phyloP scores from a whole-genome alignment of 2,113 vertebrate genomes.

The Agelaius phoeniceus region DNA sequence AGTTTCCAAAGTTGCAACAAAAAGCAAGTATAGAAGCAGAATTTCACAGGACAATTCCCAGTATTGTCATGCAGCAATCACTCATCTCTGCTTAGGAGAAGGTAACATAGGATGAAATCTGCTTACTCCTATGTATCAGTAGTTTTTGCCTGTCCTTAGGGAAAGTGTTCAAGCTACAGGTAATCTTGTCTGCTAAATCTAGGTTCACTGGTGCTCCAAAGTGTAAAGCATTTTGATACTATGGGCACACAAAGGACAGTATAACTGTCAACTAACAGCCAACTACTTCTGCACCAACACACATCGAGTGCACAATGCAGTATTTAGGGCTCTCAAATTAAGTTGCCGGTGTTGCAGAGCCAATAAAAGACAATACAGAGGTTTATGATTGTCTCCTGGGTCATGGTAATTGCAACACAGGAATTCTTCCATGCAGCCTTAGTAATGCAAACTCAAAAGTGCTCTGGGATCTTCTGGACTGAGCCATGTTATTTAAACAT shows the following conservation, averaged over 20 bases:
- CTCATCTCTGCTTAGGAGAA: background rate
- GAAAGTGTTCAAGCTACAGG: background rate
- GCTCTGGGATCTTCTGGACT: background rate
- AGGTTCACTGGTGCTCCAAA: background rate
- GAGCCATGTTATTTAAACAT: background rate
- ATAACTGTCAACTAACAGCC: no score
- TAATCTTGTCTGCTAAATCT: background rate
- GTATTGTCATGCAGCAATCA: background rate
- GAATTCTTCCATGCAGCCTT: background rate
- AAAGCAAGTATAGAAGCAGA: background rate
- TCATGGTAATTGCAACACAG: background rate
- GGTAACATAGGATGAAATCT: background rate
- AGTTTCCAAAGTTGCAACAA: background rate
- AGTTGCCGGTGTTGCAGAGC: background rate
- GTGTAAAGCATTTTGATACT: background rate
- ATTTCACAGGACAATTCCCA: background rate
- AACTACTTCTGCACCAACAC: background rate
- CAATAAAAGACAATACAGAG: background rate
- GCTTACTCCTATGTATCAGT: background rate
- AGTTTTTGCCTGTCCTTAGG: background rate
- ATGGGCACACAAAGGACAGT: background rate
- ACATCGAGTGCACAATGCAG: rapidly evolving
- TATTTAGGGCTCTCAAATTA: background rate
- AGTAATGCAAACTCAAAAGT: background rate
- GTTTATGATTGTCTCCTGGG: background rate